These are phyloP conservation scores for Micromys minutus DNA, from an alignment of 2,113 vertebrate species.

Conservation along the genomic window DNA sequence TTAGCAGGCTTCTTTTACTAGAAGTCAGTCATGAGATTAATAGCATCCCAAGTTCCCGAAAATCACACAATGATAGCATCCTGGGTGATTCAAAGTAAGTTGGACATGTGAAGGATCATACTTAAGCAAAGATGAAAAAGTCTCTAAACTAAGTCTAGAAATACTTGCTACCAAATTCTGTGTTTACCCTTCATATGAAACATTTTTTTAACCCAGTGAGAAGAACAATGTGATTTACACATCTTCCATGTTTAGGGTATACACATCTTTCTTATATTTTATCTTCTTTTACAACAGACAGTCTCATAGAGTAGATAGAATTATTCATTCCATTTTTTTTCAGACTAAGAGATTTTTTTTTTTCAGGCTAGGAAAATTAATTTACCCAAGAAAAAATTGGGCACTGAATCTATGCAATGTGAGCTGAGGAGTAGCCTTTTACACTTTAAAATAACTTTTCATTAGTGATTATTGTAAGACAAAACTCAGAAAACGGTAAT, in stretches of 20 bases:
- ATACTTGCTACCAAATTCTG: neutral
- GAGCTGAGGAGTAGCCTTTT: neutral
- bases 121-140: neutral
- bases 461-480: neutral
- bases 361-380: conserved; percentile 16
- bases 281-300: neutral
- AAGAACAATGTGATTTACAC: neutral
- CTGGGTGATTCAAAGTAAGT: neutral
- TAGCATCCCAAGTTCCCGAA: neutral
- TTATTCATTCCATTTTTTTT: conserved; percentile 27
- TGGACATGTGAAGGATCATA: neutral
- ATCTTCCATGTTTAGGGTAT: neutral
- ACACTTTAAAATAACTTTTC: neutral
- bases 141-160: neutral
- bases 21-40: neutral
- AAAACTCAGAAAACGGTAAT: neutral
- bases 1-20: neutral
- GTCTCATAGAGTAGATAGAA: neutral
- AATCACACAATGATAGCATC: neutral
- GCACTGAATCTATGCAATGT: neutral
- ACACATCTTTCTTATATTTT: neutral
- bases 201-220: neutral
- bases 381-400: neutral
- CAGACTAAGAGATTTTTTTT: neutral
- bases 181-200: neutral